A percentile compares a stretch with the other conserved stretches of the same genome.
phyloP scores from a whole-genome alignment of 2,888 invertebrate species.

The Mimas tiliae region DNA sequence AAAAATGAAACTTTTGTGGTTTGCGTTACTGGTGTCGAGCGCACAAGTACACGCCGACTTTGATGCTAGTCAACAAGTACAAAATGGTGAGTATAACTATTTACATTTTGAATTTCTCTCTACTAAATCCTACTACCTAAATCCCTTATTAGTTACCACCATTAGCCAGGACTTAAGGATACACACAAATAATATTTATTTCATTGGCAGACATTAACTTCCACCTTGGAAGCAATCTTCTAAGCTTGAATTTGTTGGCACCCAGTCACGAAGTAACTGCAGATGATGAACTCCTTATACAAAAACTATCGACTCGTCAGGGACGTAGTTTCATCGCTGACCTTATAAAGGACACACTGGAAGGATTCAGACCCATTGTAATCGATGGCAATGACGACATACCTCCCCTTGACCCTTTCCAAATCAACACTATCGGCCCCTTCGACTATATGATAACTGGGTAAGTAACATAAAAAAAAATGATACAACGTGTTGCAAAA shows the following conservation, averaged over 20 bases:
- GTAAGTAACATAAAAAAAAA: slow-evolving; percentile 40
- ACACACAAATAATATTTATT: background rate
- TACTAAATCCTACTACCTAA: too few relatives aligned
- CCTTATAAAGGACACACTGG: slow-evolving; percentile 43
- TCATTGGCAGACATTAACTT: slow-evolving; percentile 19
- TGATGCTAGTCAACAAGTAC: background rate
- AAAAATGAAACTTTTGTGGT: slow-evolving; percentile 34
- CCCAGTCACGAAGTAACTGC: slow-evolving; percentile 31
- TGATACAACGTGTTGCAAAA: too few relatives aligned
- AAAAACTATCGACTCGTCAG: slow-evolving; percentile 28
- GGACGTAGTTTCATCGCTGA: slow-evolving; percentile 45
- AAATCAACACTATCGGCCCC: slow-evolving; percentile 49
- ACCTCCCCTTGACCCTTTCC: slow-evolving; percentile 56
- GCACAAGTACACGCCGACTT: slow-evolving; percentile 25
- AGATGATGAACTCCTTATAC: slow-evolving; percentile 33
- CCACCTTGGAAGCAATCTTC: slow-evolving; percentile 31
- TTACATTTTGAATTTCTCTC: background rate
- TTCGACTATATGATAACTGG: slow-evolving; percentile 41
- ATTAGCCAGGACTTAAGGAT: too few relatives aligned
- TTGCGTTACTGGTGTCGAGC: slow-evolving; percentile 31
- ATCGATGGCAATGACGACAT: slow-evolving; percentile 57
- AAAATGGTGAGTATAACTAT: background rate
- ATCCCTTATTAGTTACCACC: too few relatives aligned
- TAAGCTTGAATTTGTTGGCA: slow-evolving; percentile 34
- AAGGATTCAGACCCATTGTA: slow-evolving; percentile 53